These are phyloP conservation scores for Mactra quadrangularis DNA, from an alignment of 1,140 invertebrate species.

Conservation along the genomic window DNA sequence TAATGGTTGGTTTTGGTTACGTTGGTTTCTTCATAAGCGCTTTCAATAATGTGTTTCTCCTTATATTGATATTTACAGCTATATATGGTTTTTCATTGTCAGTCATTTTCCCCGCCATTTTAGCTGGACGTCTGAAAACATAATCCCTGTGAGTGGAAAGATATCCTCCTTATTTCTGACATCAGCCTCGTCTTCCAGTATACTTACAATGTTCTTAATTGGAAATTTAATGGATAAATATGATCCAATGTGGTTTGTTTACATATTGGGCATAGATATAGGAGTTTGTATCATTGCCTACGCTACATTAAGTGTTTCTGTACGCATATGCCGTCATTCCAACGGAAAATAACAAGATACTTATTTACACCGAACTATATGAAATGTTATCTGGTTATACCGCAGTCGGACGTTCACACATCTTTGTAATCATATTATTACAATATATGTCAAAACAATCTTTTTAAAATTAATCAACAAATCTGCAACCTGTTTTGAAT, in stretches of 20 bases:
- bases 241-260: conserved; percentile 49
- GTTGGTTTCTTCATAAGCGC: conserved; percentile 4
- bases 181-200: conserved; percentile 4
- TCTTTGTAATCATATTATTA: too few species aligned
- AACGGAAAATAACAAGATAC: too few species aligned
- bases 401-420: too few species aligned
- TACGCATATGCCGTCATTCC: too few species aligned
- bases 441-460: too few species aligned
- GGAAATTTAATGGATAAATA: conserved; percentile 57
- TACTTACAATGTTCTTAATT: conserved; percentile 20
- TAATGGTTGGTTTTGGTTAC: conserved; percentile 3
- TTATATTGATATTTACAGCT: conserved; percentile 44
- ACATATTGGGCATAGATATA: conserved; percentile 7
- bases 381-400: too few species aligned
- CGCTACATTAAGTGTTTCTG: background rate
- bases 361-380: too few species aligned
- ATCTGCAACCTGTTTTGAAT: too few species aligned
- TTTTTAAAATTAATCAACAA: too few species aligned
- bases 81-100: conserved; percentile 48
- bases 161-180: conserved; percentile 37
- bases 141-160: conserved; percentile 34
- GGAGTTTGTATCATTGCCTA: conserved; percentile 7
- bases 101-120: conserved; percentile 49
- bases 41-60: background rate
- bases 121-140: conserved; percentile 38